Conservation (phyloP, 1,140 invertebrate genomes). For the Oryctes rhinoceros region DNA sequence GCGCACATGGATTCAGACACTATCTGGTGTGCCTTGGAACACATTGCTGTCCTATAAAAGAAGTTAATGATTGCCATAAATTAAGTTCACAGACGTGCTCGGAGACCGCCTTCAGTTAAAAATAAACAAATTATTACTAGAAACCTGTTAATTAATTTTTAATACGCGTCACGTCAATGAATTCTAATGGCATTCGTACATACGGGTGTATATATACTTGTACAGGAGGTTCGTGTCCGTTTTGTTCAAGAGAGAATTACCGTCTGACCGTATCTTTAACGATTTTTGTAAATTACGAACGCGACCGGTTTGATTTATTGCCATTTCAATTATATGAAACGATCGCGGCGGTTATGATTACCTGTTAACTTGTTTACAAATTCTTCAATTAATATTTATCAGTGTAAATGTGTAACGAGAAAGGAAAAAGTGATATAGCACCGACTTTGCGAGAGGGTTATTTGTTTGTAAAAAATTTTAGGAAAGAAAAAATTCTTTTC, state of each 20-base stretch:
- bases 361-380: constrained; percentile 25
- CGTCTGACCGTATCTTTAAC: background rate
- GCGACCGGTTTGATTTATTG: constrained; percentile 14
- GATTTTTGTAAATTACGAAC: constrained; percentile 29
- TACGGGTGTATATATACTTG: background rate
- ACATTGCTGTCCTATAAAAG: constrained; percentile 43
- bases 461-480: too few relatives aligned
- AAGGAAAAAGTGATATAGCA: too few relatives aligned
- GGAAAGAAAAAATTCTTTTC: too few relatives aligned
- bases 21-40: constrained; percentile 43
- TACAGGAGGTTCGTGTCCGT: background rate
- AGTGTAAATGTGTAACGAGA: background rate
- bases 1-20: constrained; percentile 32
- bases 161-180: constrained; percentile 25
- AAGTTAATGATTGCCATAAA: constrained; percentile 45
- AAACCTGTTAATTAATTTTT: constrained; percentile 41
- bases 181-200: constrained; percentile 15
- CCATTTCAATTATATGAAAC: constrained; percentile 13
- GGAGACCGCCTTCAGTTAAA: constrained; percentile 42
- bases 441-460: too few relatives aligned
- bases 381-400: constrained; percentile 20
- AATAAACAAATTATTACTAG: constrained; percentile 43
- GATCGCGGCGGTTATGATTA: background rate
- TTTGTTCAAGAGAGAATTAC: constrained; percentile 9
- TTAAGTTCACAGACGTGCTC: constrained; percentile 38